Evolutionary conservation across 1,140 invertebrate species (phyloP), one percentile per base, ranked within the genome.

Genomic region (Ceratina australensis): DNA sequence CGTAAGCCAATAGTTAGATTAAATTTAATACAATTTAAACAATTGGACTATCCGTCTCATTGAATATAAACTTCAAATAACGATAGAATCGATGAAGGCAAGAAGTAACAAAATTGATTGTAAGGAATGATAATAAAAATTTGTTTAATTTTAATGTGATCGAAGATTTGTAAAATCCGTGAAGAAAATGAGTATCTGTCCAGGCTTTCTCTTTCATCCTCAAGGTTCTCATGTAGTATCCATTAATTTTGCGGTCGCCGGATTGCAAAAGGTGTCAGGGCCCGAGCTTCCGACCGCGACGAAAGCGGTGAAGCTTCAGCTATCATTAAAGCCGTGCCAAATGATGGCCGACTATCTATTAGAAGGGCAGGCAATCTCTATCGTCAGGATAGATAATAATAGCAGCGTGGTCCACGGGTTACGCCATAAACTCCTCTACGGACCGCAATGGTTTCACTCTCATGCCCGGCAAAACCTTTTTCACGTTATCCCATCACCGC

Each of bases 361-460:
- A 81, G 80, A 84, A 78, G 33, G 47, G 24, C 73, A 78, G 69
- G 49, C 83, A 78, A 78, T 84, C 74, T 81, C 60, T 72, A 83
- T 80, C 61, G 67, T 28, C 50, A 24, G 42, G 65, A 80, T 87
- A 83, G 85, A 84, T 87, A 87, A 87, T 86, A 87, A 87, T 80
- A 83, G 64, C 82, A 71, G 42, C 75, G 79, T 77, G 54, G 78
- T 75, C 65, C 78, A 72, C 56, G 61, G 66, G 33, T 80, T 78
- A 83, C 69, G 50, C 72, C 86, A 78, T 89, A 89, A 89, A 89
- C 66, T 63, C 60, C 18, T 28, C 49, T 47, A 68, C 82, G 80
- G 80, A 88, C 86, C 87, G 74, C 87, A 85, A 82, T 50, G 75
- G 57, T 84, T 85, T 86, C 83, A 85, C 74, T 83, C 82, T 83